Percentiles rank a stretch among this genome's conserved stretches.
These are phyloP conservation scores for Polypterus bichir DNA, from an alignment of 2,113 vertebrate genomes.

Conservation along the genomic window DNA sequence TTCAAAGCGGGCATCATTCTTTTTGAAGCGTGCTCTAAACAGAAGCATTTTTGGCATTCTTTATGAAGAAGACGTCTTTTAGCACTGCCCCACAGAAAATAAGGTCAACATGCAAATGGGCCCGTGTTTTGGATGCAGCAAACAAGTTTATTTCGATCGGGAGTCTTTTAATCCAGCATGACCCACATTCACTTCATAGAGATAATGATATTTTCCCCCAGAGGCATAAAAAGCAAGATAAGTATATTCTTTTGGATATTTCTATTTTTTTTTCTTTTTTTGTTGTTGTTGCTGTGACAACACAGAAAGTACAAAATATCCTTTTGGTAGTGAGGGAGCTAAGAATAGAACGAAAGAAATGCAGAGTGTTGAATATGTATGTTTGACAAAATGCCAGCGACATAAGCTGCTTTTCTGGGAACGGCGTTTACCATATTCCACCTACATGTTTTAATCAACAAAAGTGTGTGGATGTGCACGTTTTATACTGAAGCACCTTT, in stretches of 20 bases:
- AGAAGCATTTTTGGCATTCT: too few relatives aligned
- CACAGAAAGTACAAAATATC: background rate
- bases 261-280: background rate
- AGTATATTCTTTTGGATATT: slow-evolving; percentile 4
- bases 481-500: too few relatives aligned
- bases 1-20: too few relatives aligned
- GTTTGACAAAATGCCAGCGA: background rate
- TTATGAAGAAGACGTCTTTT: too few relatives aligned
- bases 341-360: background rate
- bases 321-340: background rate
- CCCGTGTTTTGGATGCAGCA: too few relatives aligned
- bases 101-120: too few relatives aligned
- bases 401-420: background rate
- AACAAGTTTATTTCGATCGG: background rate
- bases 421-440: too few relatives aligned
- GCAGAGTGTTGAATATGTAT: background rate
- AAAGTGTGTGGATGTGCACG: too few relatives aligned
- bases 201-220: background rate
- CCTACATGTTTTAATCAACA: too few relatives aligned
- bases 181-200: background rate
- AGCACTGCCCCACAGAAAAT: too few relatives aligned
- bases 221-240: background rate
- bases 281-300: slow-evolving; percentile 3
- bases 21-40: too few relatives aligned
- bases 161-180: background rate